Percentiles rank a stretch among this genome's conserved stretches.
Evolutionary conservation across 2,888 invertebrate species (phyloP).

Genomic region (Idaea dimidiata): DNA sequence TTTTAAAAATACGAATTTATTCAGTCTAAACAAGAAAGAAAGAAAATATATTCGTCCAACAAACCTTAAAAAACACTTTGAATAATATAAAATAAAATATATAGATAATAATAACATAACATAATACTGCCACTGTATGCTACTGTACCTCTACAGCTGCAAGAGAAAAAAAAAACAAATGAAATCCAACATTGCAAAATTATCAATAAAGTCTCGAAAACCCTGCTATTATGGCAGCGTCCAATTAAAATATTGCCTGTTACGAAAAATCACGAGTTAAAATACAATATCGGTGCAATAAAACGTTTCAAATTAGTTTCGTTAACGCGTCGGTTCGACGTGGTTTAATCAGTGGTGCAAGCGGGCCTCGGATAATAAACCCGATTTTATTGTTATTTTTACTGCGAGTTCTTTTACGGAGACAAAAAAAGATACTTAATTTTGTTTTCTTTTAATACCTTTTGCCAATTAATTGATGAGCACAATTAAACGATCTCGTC

Average conservation of each 20-base stretch:
- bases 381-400: neutral
- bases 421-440: neutral
- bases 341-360: slow-evolving; percentile 1
- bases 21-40: too few relatives aligned
- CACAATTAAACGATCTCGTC: too few relatives aligned
- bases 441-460: neutral
- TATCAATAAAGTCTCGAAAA: neutral
- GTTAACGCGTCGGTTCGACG: neutral
- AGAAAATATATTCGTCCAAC: too few relatives aligned
- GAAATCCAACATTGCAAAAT: neutral
- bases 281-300: neutral
- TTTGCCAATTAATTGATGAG: neutral
- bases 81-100: too few relatives aligned
- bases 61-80: too few relatives aligned
- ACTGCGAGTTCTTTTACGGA: neutral
- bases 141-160: too few relatives aligned
- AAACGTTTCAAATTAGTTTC: neutral
- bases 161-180: too few relatives aligned
- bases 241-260: slow-evolving; percentile 33
- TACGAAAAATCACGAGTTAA: neutral
- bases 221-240: slow-evolving; percentile 2
- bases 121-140: too few relatives aligned
- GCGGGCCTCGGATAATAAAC: neutral
- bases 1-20: too few relatives aligned
- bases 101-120: too few relatives aligned